Evolutionary conservation across 2,113 vertebrate species (phyloP), one percentile per base, ranked within the genome.

Genomic region (Callipepla californica): DNA sequence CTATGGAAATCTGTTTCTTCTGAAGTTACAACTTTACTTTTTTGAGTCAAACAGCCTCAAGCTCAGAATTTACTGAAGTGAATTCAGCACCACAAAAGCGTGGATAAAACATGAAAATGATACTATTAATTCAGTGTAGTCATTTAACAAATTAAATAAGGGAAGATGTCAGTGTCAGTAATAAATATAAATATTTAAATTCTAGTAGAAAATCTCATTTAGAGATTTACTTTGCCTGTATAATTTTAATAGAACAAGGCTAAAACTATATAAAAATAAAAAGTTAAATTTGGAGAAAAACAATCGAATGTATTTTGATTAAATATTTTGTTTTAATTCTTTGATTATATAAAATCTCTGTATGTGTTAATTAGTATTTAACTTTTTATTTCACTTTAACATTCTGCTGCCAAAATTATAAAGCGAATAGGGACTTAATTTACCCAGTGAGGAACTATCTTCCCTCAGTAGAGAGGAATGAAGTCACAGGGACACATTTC

Each of bases 401-500:
- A 50, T 80, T 81, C 23, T 74, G 28, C 12, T 83, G 4, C 4
- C n/a, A 80, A 9, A 2, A 47, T 89, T 70, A 50, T 45, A 77
- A 87, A 90, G 63, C 34, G 4, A 47, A 48, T 34, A 2, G 16
- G 6, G 47, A 78, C 34, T 42, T 92, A 85, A 79, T 68, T 75
- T 85, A 36, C 76, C 62, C 75, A 69, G 5, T 73, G 75, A 82
- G 44, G 13, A 84, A n/a, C 15, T 82, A 81, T 79, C 34, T 85
- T 76, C 48, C 17, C 36, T 58, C 34, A 58, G 10, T 42, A 91
- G 63, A 62, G 62, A 91, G 22, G 36, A 32, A 28, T 38, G 85
- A 87, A 94, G 3, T 38, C 85, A 87, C 76, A 90, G 67, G 59
- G 85, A 74, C 50, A 66, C 7, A 59, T 94, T 90, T 94, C 20